Percentiles rank a stretch among this genome's conserved stretches.
Conservation (phyloP, 2,113 vertebrate genomes). For the Ardeotis arabs region DNA sequence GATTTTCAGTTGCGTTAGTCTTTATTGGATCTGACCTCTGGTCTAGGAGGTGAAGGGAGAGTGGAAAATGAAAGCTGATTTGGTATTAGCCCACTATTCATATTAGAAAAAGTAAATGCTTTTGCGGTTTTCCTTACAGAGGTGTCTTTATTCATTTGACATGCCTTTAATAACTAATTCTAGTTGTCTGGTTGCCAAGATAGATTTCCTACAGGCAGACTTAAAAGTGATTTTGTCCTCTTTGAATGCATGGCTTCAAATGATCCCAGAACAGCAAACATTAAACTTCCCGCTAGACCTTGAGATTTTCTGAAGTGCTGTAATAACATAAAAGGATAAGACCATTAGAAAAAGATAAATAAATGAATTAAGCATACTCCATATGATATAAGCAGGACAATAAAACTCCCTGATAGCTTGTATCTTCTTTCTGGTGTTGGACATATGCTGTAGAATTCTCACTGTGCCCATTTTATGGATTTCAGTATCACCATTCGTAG, state of each 20-base stretch:
- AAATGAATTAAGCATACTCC: conserved; percentile 43
- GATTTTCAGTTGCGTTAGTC: conserved; percentile 69
- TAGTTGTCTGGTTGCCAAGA: conserved; percentile 84
- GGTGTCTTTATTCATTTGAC: conserved; percentile 85
- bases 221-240: conserved; percentile 90
- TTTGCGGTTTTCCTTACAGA: conserved; percentile 84
- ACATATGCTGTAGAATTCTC: background rate
- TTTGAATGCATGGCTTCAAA: conserved; percentile 89
- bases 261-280: conserved; percentile 89
- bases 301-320: conserved; percentile 76
- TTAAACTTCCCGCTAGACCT: conserved; percentile 80
- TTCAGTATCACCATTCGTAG: background rate
- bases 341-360: conserved; percentile 47
- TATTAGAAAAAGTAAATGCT: conserved; percentile 82
- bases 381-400: conserved; percentile 15
- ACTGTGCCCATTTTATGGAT: background rate
- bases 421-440: background rate
- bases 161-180: conserved; percentile 91
- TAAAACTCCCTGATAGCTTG: conserved; percentile 30
- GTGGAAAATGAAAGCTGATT: conserved; percentile 83
- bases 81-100: conserved; percentile 79
- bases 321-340: conserved; percentile 64
- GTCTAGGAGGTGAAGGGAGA: conserved; percentile 72
- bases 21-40: conserved; percentile 78
- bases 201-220: conserved; percentile 86